These are phyloP conservation scores for Enteromius paludinosus DNA, from an alignment of 2,797 vertebrate species.

Conservation along the genomic window DNA sequence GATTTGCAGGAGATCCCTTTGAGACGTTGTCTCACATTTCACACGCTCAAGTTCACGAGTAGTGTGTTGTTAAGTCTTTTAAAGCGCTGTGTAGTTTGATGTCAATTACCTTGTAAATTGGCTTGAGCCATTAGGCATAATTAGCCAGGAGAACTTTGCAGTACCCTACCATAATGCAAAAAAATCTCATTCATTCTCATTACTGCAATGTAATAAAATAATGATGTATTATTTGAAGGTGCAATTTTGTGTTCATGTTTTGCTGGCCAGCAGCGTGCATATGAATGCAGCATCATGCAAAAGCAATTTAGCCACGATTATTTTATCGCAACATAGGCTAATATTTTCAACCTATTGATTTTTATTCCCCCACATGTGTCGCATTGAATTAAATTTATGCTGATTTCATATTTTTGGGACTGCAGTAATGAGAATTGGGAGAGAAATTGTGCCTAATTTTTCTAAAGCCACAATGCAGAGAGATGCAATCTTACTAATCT, in stretches of 20 bases:
- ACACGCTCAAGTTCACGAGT: not conserved
- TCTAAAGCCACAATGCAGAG: not conserved
- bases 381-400: not conserved
- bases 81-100: not conserved
- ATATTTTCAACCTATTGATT: not conserved
- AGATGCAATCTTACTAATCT: not conserved
- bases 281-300: not conserved
- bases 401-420: not conserved
- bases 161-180: not conserved
- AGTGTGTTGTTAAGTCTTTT: not conserved
- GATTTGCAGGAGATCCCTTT: conserved; percentile 12
- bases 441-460: too few relatives aligned
- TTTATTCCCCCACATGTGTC: not conserved
- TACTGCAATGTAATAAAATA: not conserved
- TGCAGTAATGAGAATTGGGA: not conserved
- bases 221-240: not conserved
- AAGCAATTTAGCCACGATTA: not conserved
- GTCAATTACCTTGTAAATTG: not conserved
- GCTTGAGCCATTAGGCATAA: conserved; percentile 12
- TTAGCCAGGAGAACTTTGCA: not conserved
- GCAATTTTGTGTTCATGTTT: not conserved
- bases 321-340: not conserved
- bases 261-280: too few relatives aligned
- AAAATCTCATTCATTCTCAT: not conserved
- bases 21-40: conserved; percentile 20